Percentiles rank a stretch among this genome's conserved stretches.
Conservation (phyloP, 1,140 invertebrate species). For the Kradibia gibbosae region DNA sequence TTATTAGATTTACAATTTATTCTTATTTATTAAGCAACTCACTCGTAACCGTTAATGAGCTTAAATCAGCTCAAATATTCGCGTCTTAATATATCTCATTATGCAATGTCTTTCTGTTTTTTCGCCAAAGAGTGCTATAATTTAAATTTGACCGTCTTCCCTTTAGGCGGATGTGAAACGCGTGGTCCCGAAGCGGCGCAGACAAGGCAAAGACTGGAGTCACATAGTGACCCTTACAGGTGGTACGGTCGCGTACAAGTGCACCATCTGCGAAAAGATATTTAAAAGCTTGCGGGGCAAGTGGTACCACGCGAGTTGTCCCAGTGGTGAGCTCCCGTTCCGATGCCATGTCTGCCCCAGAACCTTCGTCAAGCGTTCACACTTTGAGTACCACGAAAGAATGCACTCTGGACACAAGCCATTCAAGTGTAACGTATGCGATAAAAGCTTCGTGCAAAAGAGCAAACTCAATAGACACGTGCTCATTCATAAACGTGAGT, state of each 20-base stretch:
- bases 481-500: constrained; percentile 63
- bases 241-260: constrained; percentile 57
- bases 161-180: not conserved
- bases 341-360: constrained; percentile 65
- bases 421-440: constrained; percentile 83
- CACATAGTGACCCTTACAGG: constrained; percentile 64
- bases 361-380: constrained; percentile 66
- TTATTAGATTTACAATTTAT: too few relatives aligned
- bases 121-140: too few relatives aligned
- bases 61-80: too few relatives aligned
- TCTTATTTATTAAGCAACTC: too few relatives aligned
- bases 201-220: constrained; percentile 57
- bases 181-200: constrained; percentile 17
- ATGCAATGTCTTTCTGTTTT: too few relatives aligned
- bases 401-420: constrained; percentile 86
- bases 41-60: too few relatives aligned
- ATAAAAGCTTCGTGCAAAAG: constrained; percentile 67
- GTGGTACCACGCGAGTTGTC: constrained; percentile 66
- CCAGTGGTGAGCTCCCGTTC: constrained; percentile 64
- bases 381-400: constrained; percentile 74
- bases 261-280: constrained; percentile 63
- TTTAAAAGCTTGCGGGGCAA: constrained; percentile 59
- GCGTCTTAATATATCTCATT: too few relatives aligned
- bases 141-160: too few relatives aligned
- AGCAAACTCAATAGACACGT: constrained; percentile 88